Evolutionary conservation across 2,113 vertebrate genomes (phyloP).

Genomic region (Limnothrissa miodon): DNA sequence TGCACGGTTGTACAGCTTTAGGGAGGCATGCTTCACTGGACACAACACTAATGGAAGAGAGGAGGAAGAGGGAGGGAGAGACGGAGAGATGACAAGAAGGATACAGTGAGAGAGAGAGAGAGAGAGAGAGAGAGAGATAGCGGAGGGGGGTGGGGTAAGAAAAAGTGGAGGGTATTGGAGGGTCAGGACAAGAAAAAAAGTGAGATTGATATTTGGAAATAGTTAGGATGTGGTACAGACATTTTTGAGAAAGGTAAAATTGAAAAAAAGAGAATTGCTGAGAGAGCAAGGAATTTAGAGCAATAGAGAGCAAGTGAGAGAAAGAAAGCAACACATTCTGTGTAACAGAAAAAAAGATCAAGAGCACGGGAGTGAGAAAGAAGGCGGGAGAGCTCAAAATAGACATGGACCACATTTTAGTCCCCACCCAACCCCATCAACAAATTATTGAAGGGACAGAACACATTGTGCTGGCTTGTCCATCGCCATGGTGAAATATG

Average conservation of each 20-base stretch:
- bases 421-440: background rate
- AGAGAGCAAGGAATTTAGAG: background rate
- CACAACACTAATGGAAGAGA: background rate
- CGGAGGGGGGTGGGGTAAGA: background rate
- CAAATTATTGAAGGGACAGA: constrained; percentile 12
- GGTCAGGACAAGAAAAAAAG: background rate
- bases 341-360: background rate
- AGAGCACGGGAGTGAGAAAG: constrained; percentile 20
- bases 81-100: background rate
- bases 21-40: background rate
- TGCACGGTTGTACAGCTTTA: constrained; percentile 1
- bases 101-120: background rate
- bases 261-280: background rate
- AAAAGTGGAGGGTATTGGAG: background rate
- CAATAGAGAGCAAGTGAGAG: background rate
- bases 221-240: background rate
- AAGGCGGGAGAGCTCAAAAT: constrained; percentile 20
- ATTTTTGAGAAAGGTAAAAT: background rate
- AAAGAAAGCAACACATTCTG: background rate
- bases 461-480: background rate
- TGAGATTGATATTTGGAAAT: background rate
- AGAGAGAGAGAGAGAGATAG: background rate
- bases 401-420: background rate
- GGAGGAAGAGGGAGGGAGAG: background rate
- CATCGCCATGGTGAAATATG: constrained; percentile 1